Evolutionary conservation across 2,888 invertebrate genomes (phyloP).

Genomic region (Drosophila mettleri): DNA sequence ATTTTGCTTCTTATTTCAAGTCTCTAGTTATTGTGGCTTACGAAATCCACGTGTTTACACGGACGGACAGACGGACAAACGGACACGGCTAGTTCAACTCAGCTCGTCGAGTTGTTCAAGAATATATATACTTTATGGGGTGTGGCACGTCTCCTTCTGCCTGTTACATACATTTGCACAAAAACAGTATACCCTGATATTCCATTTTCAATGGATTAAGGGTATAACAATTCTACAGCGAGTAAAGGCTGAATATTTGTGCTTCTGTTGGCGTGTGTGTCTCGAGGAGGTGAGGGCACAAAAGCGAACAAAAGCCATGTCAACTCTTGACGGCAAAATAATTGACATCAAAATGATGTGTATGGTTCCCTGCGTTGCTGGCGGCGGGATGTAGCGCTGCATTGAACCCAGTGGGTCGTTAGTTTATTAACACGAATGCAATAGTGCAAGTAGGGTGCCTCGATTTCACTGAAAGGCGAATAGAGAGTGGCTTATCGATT

Average conservation of each 20-base stretch:
- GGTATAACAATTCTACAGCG: constrained; percentile 14
- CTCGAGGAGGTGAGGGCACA: background rate
- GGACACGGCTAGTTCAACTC: no score
- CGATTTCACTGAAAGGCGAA: background rate
- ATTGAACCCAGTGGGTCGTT: constrained; percentile 28
- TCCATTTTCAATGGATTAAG: no score
- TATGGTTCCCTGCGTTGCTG: constrained; percentile 26
- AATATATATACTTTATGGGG: no score
- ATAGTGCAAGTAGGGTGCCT: constrained; percentile 2
- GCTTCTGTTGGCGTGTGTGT: constrained; percentile 10
- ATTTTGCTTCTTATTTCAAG: no score
- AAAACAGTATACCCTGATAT: no score
- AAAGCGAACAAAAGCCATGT: constrained; percentile 39
- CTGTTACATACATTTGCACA: no score
- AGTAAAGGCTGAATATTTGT: constrained; percentile 28
- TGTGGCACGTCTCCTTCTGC: no score
- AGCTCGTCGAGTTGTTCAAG: no score
- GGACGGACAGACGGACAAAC: no score
- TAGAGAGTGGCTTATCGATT: background rate
- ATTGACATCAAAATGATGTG: constrained; percentile 64
- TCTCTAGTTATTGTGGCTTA: no score
- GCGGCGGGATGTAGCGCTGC: constrained; percentile 20
- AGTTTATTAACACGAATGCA: constrained; percentile 46
- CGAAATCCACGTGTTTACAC: no score
- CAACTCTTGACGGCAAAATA: constrained; percentile 56